Base-by-base conservation (phyloP, 2,888 invertebrate species). In the Eudasyphora cyanicolor region DNA sequence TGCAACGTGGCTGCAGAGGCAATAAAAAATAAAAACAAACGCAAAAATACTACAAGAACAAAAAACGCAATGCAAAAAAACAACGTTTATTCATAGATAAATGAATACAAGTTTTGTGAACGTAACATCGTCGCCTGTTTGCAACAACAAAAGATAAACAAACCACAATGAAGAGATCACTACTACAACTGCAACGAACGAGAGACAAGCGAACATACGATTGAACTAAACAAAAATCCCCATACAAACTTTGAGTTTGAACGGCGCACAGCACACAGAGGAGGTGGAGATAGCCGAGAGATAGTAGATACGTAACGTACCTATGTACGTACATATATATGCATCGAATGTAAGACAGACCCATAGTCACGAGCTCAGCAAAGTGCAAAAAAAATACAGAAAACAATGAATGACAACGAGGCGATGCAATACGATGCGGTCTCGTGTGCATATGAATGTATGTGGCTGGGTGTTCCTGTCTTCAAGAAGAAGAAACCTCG, bases 1-100 rank as follows among this genome's bases (percentile, higher is more conserved):
- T 71, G 67, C 64, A 79, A 82, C 64, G 82, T 82, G 75, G 70
- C 70, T 67, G 70, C 42, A 51, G 57, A 42, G 38, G 51, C 60
- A 19, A 1, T 32, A 78, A 60, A 62, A 57, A 60, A 60, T 60
- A 60, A 60, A 57, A 57, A 57, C 57, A 27, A 57, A 60, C 60
- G 60, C 14, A 51, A 38, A 69, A 62, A 67, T 54, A 64, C 49
- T 70, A 38, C 57, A 60, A 70, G 24, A 73, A 42, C 70, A 32
- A 76, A 8, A 76, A 54, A 35, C 51, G 42, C n/a, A 60, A 49
- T 32, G 38, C 19, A 74, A 19, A 45, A 51, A 45, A 60, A 10
- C 24, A 21, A 2, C 35, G 60, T 60, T 60, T 62, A 42, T 57
- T 57, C 57, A 70, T 24, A 64, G 51, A 78, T 38, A 64, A 74